Evolutionary conservation across 2,888 invertebrate species (phyloP), one percentile per base, ranked within the genome.

Genomic region (Cheilosia soror): DNA sequence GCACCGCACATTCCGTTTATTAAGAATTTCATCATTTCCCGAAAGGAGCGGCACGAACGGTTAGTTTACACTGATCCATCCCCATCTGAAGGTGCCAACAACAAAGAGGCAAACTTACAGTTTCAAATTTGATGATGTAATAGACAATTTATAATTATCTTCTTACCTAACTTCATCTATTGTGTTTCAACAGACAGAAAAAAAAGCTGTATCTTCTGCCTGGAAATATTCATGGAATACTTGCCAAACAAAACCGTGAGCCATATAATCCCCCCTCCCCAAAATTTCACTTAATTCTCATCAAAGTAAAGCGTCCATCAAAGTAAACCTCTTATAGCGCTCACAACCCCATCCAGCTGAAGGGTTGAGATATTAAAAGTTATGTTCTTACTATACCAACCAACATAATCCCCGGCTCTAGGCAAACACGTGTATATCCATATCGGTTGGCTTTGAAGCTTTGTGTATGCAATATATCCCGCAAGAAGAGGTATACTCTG

Each of bases 311-410:
- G 13, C 37, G 42, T 42, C 29, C 15, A 53, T 42, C 66, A 53
- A 66, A 37, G 15, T 66, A 53, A 69, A 31, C 44, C 55, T 31
- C 68, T 66, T 42, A 53, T 53, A 69, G 20, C 44, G 13, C 40
- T 40, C 42, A 25, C 55, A 40, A 15, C n/a, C 25, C 53, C 57
- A 58, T 47, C 71, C 71, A 60, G 42, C 33, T 20, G 44, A 57
- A 47, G 69, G 69, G 69, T 57, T 69, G 47, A 57, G 31, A 47
- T 60, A 60, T 60, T 51, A 60, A 71, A 71, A 44, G 25, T 20
- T 27, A n/a, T 49, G 13, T 58, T 55, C 42, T 42, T 44, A 69
- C 68, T 42, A 44, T 37, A 4, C 7, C 44, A 55, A 44, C 69
- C 47, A 47, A 33, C 57, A 69, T 33, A 47, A 44, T 57, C 57